Conservation (phyloP, 2,113 vertebrate genomes). For the Poeciliopsis prolifica region DNA sequence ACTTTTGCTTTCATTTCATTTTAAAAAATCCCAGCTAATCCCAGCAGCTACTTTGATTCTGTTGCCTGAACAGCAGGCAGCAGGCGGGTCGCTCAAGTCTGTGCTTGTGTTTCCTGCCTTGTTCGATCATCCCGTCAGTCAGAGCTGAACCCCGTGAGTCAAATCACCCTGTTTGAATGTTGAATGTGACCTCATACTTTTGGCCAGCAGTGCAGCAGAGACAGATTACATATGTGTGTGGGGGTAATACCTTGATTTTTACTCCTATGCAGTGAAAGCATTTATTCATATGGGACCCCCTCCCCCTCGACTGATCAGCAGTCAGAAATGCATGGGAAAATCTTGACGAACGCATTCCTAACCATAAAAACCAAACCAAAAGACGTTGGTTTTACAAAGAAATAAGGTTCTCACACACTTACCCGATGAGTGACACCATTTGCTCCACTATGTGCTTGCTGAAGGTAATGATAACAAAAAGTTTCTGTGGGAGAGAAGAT, state of each 20-base stretch:
- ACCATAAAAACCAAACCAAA: constrained; percentile 26
- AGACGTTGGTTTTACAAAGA: constrained; percentile 12
- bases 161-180: constrained; percentile 49
- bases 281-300: constrained; percentile 30
- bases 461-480: constrained; percentile 98
- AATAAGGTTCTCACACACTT: constrained; percentile 74
- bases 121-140: constrained; percentile 25
- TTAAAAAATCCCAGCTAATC: too few species aligned
- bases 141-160: constrained; percentile 58
- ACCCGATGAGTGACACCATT: constrained; percentile 99
- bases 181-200: constrained; percentile 59
- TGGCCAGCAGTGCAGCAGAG: constrained; percentile 46
- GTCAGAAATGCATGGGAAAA: constrained; percentile 32
- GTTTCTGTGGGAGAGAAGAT: constrained; percentile 85
- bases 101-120: constrained; percentile 12
- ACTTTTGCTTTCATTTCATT: too few species aligned
- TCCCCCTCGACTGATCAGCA: constrained; percentile 3
- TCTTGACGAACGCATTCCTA: constrained; percentile 15
- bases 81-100: not conserved
- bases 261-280: constrained; percentile 10
- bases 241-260: constrained; percentile 2
- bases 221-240: constrained; percentile 22
- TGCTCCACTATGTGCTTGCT: constrained; percentile 99
- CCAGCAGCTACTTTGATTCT: too few species aligned
- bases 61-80: too few species aligned